Evolutionary conservation across 2,888 invertebrate species (phyloP).

Genomic region (Noctua pronuba): DNA sequence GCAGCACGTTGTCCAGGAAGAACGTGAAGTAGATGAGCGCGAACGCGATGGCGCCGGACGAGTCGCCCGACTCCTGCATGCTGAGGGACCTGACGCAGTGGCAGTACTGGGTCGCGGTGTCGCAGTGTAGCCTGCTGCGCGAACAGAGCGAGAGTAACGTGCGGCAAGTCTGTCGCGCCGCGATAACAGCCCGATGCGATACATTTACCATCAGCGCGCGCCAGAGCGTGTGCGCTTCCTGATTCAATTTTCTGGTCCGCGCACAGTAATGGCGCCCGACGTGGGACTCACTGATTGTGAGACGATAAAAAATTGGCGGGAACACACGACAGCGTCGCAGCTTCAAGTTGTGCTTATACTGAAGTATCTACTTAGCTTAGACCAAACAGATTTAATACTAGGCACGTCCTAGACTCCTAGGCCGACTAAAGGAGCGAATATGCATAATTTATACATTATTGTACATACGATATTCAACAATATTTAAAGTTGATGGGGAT

Average conservation of each 20-base stretch:
- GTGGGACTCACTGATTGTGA: constrained; percentile 45
- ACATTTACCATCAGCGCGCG: constrained; percentile 79
- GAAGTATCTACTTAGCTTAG: not conserved
- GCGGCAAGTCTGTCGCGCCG: constrained; percentile 18
- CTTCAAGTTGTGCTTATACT: not conserved
- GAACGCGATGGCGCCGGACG: constrained; percentile 73
- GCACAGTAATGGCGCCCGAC: constrained; percentile 59
- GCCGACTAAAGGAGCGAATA: not conserved
- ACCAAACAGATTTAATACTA: not conserved
- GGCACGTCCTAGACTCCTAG: not conserved
- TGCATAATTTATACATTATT: not conserved
- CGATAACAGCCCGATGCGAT: constrained; percentile 74
- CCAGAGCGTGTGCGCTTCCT: constrained; percentile 76
- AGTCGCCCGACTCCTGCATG: constrained; percentile 58
- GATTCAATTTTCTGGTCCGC: constrained; percentile 76
- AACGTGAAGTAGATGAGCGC: constrained; percentile 92
- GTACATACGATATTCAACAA: no score
- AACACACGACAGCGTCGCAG: not conserved
- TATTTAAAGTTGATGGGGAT: not conserved
- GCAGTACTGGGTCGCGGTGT: not conserved
- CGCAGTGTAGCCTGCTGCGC: not conserved
- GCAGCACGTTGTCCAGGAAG: constrained; percentile 95
- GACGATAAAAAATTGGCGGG: constrained; percentile 18
- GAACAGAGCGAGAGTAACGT: constrained; percentile 3
- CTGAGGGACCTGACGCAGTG: constrained; percentile 1